Evolutionary conservation across 1,140 invertebrate species (phyloP), one percentile per base, ranked within the genome.

Genomic region (Heterodera schachtii): DNA sequence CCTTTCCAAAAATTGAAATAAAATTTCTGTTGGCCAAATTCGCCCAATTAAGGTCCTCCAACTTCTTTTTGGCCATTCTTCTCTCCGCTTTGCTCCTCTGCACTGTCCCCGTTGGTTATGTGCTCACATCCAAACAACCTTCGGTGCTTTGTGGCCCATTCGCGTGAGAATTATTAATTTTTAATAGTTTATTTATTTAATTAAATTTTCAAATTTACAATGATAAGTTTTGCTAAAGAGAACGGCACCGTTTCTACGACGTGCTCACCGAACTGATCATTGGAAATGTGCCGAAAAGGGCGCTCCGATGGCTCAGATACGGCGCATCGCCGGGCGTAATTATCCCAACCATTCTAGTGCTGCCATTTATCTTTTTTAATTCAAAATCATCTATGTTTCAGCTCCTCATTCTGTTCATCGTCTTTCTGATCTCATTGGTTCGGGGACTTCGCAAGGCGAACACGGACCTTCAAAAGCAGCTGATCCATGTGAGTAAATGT

Each of bases 71-170:
- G 52, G 94, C 94, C 3, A 91, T 98, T 6, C 91, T 98, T 46
- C 91, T 98, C 41, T 94, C 95, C 19, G 98, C 98, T 96, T 90
- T 98, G 11, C 97, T 98, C 88, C 91, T 98, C 3, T 98, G 95
- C 87, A 96, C 96, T 4, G 90, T 98, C 57, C 96, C 97, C 0
- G 96, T 98, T 49, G 94, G 95, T 4, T 98, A 96, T 90, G 94
- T 96, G 0, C 94, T 98, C 78, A 95, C 98, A 0, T 95, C 94
- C 93, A 93, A 97, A 0, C 47, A 73, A 11, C 82, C 96, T 0
- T 98, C 95, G 0, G 95, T 94, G 93, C 94, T 96, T 86, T 98
- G 97, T 90, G 96, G 96, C 9, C 96, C 96, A 4, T 98, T 98
- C 90, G 96, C 91, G 91, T 92, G 83, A 75, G 81, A 71, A 46